Evolutionary conservation across 2,113 vertebrate genomes (phyloP).

Genomic region (Phasianus colchicus): DNA sequence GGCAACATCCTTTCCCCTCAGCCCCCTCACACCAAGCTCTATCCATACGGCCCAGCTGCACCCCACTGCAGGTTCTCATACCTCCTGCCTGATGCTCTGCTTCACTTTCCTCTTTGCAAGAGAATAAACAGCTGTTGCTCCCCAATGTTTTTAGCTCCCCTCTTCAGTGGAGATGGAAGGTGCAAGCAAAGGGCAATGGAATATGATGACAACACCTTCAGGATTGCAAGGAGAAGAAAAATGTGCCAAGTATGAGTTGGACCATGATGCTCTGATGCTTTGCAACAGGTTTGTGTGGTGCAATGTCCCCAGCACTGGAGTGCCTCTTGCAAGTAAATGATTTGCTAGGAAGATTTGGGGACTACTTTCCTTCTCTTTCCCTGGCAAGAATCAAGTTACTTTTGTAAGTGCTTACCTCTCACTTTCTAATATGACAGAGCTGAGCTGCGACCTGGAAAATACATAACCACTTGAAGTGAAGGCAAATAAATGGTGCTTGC

Average conservation of each 20-base stretch:
- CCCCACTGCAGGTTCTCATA: background rate
- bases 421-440: fast-evolving
- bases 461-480: background rate
- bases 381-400: background rate
- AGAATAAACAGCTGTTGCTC: background rate
- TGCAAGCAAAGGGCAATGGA: background rate
- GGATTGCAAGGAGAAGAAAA: background rate
- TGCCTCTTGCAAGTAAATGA: background rate
- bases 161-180: background rate
- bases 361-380: no score
- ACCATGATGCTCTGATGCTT: background rate
- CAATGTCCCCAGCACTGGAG: background rate
- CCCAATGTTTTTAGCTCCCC: background rate
- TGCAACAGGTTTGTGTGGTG: background rate
- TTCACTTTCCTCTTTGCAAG: background rate
- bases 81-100: background rate
- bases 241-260: background rate
- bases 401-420: background rate
- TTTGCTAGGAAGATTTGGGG: background rate
- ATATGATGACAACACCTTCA: background rate
- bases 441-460: background rate
- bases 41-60: background rate
- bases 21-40: background rate
- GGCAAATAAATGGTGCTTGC: background rate
- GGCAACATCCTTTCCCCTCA: background rate